These are phyloP conservation scores for Hetaerina americana DNA, from an alignment of 1,140 invertebrate genomes.

Conservation along the genomic window DNA sequence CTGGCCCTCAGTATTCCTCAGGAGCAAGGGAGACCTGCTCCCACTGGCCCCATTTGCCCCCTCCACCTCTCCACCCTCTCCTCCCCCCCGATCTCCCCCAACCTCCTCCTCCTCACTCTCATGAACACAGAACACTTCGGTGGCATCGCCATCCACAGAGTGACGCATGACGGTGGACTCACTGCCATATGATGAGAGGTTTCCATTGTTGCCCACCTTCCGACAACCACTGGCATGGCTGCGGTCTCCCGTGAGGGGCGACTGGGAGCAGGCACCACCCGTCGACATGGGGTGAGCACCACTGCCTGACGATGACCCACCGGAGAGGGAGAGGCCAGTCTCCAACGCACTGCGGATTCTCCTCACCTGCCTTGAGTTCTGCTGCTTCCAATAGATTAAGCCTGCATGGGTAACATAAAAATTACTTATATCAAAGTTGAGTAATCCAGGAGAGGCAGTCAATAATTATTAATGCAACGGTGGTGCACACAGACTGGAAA, in stretches of 20 bases:
- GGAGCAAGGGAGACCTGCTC: neutral
- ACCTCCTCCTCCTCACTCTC: slow-evolving; percentile 23
- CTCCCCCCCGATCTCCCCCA: slow-evolving; percentile 17
- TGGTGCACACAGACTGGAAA: too few species aligned
- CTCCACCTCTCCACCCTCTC: slow-evolving; percentile 14
- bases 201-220: neutral
- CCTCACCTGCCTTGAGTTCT: slow-evolving; percentile 28
- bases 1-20: neutral
- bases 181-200: neutral
- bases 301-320: neutral
- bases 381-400: slow-evolving; percentile 16
- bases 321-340: neutral
- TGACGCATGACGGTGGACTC: slow-evolving; percentile 18
- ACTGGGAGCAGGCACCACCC: neutral
- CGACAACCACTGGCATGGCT: slow-evolving; percentile 9
- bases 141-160: slow-evolving; percentile 65
- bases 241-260: neutral
- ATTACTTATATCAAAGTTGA: too few species aligned
- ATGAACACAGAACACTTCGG: slow-evolving; percentile 37
- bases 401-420: too few species aligned
- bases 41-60: slow-evolving; percentile 2
- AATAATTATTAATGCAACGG: too few species aligned
- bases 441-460: too few species aligned
- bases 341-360: slow-evolving; percentile 45
- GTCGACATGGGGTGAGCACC: neutral